A percentile compares a stretch with the other conserved stretches of the same genome.
phyloP scores from a whole-genome alignment of 1,140 invertebrate genomes.

The Triops longicaudatus region DNA sequence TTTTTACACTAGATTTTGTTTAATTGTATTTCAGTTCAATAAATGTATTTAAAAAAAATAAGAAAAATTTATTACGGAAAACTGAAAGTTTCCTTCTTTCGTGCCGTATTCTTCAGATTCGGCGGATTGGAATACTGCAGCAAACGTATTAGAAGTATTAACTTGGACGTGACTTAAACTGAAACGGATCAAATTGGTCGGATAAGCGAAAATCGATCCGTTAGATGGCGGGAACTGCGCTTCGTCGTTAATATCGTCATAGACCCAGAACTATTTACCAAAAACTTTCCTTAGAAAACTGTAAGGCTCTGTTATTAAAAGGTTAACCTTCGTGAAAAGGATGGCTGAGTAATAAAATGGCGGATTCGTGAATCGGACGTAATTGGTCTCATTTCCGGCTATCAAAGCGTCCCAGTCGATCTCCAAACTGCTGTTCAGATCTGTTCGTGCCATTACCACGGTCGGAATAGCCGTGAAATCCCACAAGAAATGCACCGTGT shows the following conservation, averaged over 20 bases:
- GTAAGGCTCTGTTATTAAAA: conserved; percentile 25
- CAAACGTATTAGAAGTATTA: conserved; percentile 38
- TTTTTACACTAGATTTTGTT: too few species aligned
- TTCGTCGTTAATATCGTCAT: conserved; percentile 44
- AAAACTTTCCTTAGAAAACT: conserved; percentile 39
- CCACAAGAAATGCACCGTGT: conserved; percentile 52
- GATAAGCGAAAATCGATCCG: conserved; percentile 36
- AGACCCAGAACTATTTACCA: conserved; percentile 50
- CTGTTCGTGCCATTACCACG: conserved; percentile 43
- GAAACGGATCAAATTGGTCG: conserved; percentile 40
- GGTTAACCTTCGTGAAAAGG: conserved; percentile 46
- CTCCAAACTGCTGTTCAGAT: conserved; percentile 39
- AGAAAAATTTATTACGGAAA: conserved; percentile 26
- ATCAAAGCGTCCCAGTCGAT: conserved; percentile 41
- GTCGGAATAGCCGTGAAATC: conserved; percentile 49
- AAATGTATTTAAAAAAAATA: too few species aligned
- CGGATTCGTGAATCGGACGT: conserved; percentile 40
- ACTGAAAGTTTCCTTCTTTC: conserved; percentile 24
- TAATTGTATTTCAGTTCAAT: too few species aligned
- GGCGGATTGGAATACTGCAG: conserved; percentile 41
- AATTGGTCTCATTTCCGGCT: conserved; percentile 34
- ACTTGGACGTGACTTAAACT: conserved; percentile 34
- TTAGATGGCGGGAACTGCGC: conserved; percentile 30
- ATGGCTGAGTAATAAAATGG: conserved; percentile 47
- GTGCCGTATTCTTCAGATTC: conserved; percentile 23